Conservation (phyloP, 2,888 invertebrate genomes). For the Agriopis marginaria region DNA sequence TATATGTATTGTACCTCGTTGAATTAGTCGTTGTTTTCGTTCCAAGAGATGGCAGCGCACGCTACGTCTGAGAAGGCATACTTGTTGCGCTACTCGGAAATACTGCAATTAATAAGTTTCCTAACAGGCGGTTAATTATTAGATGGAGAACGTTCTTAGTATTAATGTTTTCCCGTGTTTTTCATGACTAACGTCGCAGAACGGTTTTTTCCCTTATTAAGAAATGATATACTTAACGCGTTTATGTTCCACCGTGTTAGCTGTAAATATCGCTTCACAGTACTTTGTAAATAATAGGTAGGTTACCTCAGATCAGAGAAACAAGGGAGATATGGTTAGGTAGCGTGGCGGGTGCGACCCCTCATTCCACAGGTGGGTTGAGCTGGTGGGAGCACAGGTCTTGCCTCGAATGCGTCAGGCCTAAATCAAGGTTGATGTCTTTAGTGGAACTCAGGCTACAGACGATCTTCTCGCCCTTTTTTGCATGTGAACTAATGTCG, state of each 20-base stretch:
- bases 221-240: constrained; percentile 4
- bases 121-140: constrained; percentile 31
- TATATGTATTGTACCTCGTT: no score
- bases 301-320: background rate
- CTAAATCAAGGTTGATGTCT: no score
- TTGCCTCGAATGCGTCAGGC: background rate
- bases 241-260: constrained; percentile 2
- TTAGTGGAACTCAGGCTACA: no score
- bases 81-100: constrained; percentile 34
- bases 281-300: background rate
- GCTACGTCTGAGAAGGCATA: constrained; percentile 23
- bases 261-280: background rate
- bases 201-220: constrained; percentile 38
- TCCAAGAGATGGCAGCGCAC: constrained; percentile 13
- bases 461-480: no score
- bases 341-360: no score
- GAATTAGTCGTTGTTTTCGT: background rate
- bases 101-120: constrained; percentile 40
- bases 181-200: constrained; percentile 25
- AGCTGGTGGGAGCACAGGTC: no score
- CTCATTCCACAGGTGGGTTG: no score
- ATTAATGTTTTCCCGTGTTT: constrained; percentile 33
- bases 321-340: no score
- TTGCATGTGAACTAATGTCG: no score
- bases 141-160: constrained; percentile 38